Evolutionary conservation across 2,888 invertebrate species (phyloP).

Genomic region (Sclerodermus sp.): DNA sequence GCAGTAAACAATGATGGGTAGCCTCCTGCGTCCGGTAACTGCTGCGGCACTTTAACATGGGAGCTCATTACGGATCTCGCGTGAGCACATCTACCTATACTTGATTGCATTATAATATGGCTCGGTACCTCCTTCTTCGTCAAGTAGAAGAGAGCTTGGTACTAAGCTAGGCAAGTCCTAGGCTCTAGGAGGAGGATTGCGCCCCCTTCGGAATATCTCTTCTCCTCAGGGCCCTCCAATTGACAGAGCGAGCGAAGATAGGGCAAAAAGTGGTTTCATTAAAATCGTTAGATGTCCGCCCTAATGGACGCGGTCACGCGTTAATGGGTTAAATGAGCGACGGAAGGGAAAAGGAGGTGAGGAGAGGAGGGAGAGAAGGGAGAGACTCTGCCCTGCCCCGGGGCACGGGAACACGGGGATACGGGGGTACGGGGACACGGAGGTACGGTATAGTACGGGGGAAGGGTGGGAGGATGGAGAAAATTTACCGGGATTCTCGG

Average conservation of each 20-base stretch:
- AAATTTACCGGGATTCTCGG: no score
- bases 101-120: constrained; percentile 53
- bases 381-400: neutral
- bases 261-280: constrained; percentile 31
- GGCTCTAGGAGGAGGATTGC: no score
- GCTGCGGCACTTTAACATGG: constrained; percentile 43
- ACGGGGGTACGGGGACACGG: no score
- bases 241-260: constrained; percentile 28
- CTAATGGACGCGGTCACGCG: constrained; percentile 28
- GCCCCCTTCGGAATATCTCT: no score
- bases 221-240: constrained; percentile 17
- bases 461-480: no score
- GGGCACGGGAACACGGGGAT: constrained; percentile 18
- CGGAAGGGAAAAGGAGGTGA: constrained; percentile 1
- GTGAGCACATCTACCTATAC: constrained; percentile 47
- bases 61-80: constrained; percentile 52
- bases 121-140: constrained; percentile 25
- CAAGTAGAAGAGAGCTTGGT: no score
- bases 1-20: constrained; percentile 49
- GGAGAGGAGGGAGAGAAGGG: no score
- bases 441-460: no score
- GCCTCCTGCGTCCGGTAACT: constrained; percentile 40
- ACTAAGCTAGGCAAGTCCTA: no score
- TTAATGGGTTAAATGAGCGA: constrained; percentile 25
- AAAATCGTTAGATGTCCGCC: constrained; percentile 21